These are phyloP conservation scores for Mormyrus iriodes DNA, from an alignment of 2,113 vertebrate species.

Conservation along the genomic window DNA sequence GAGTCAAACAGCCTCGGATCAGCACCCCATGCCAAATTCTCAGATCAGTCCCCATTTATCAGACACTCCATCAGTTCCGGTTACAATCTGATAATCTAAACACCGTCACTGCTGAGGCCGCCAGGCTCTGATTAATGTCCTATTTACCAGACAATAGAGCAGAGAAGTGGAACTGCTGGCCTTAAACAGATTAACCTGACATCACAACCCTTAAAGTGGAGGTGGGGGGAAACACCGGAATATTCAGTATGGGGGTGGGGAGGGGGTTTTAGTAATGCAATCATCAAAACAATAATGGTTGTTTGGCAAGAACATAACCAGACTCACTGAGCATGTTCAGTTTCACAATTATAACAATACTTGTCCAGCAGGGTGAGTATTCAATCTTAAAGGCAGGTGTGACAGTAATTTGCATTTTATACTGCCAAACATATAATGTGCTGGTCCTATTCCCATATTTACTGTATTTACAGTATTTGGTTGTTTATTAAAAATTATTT, in stretches of 20 bases:
- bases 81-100: not conserved
- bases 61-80: not conserved
- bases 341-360: not conserved
- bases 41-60: not conserved
- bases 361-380: not conserved
- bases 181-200: not conserved
- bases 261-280: not conserved
- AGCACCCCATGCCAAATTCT: not conserved
- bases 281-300: not conserved
- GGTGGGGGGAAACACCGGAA: not conserved
- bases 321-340: not conserved
- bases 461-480: too few species aligned
- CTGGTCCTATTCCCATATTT: too few species aligned
- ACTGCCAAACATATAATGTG: too few species aligned
- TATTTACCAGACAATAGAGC: not conserved
- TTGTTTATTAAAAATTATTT: too few species aligned
- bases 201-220: not conserved
- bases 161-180: not conserved
- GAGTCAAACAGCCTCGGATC: not conserved
- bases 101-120: not conserved
- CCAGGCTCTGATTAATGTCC: not conserved
- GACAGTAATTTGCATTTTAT: too few species aligned
- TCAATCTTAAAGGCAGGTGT: too few species aligned
- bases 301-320: not conserved
- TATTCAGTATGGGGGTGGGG: not conserved